Conservation (phyloP, 1,140 invertebrate species). For the Heliconius nattereri region DNA sequence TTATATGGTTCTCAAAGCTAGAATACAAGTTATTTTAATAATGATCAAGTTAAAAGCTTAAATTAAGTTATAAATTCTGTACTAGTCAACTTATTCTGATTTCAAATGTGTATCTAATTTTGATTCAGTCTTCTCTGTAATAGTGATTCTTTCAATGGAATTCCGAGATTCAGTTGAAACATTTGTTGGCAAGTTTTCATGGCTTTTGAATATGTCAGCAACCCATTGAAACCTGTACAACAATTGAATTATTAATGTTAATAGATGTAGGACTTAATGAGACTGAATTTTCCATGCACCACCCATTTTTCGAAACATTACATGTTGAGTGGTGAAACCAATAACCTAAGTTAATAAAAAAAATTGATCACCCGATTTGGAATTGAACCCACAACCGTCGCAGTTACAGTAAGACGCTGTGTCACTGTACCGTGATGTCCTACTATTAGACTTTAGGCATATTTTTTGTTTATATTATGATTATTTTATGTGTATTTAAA, state of each 20-base stretch:
- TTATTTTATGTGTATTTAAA: background rate
- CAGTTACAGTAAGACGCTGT: too few species aligned
- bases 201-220: conserved; percentile 58
- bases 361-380: too few species aligned
- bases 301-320: too few species aligned
- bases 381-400: too few species aligned
- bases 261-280: conserved; percentile 39
- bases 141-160: conserved; percentile 50
- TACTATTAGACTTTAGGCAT: too few species aligned
- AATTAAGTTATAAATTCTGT: background rate
- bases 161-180: conserved; percentile 30
- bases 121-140: conserved; percentile 46
- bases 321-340: too few species aligned
- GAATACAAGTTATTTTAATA: background rate
- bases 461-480: too few species aligned
- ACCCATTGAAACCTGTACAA: conserved; percentile 71
- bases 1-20: too few species aligned
- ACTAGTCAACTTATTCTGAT: conserved; percentile 41
- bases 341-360: too few species aligned
- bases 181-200: conserved; percentile 44
- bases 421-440: too few species aligned
- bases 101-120: conserved; percentile 44
- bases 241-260: conserved; percentile 6
- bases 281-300: conserved; percentile 47
- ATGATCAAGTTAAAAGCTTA: background rate